Conservation (phyloP, 2,888 invertebrate species). For the Acronicta alni region DNA sequence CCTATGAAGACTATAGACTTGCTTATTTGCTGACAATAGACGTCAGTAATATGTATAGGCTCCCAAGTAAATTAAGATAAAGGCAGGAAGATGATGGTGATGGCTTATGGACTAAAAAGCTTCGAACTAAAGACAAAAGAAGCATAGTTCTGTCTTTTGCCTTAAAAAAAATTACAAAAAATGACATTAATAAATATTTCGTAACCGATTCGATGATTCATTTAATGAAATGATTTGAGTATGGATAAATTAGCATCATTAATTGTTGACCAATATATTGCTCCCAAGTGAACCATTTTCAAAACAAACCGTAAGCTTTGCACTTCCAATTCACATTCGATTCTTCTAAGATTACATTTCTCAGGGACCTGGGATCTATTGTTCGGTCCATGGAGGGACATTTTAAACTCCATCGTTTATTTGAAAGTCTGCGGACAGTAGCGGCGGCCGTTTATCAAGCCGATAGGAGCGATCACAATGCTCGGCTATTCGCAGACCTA, state of each 20-base stretch:
- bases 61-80: no score
- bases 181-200: no score
- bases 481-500: conserved; percentile 45
- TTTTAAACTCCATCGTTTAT: conserved; percentile 80
- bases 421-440: conserved; percentile 79
- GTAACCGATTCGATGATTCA: no score
- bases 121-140: no score
- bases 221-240: no score
- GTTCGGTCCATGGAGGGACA: conserved; percentile 67
- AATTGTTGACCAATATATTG: not conserved
- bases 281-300: not conserved
- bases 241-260: not conserved
- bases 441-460: conserved; percentile 74
- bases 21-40: no score
- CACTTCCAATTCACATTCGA: conserved; percentile 35
- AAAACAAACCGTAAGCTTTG: conserved; percentile 14
- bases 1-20: no score
- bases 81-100: no score
- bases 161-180: no score
- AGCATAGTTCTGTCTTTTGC: no score
- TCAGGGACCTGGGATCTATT: conserved; percentile 57
- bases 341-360: conserved; percentile 40
- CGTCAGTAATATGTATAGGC: no score
- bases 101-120: no score
- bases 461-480: conserved; percentile 69